Evolutionary conservation across 2,888 invertebrate genomes (phyloP), one percentile per base, ranked within the genome.

Genomic region (Pristionchus exspectatus): DNA sequence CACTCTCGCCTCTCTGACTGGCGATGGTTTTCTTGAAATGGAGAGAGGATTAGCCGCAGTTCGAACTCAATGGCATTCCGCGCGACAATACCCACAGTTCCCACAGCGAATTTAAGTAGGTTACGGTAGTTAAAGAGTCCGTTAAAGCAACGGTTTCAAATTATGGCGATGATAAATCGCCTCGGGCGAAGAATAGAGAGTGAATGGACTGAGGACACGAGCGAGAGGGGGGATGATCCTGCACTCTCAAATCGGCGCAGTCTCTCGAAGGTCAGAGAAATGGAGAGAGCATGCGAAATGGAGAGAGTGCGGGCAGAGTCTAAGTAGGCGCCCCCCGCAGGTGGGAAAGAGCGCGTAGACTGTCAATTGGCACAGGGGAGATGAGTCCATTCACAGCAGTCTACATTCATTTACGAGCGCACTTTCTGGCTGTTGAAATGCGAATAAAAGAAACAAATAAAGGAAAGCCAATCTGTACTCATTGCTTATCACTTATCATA

Each of bases 321-420:
- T 63, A 63, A 63, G 63, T 63, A 72, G 72, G 74, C 21, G 72
- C 72, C 81, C 81, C 81, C 81, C 81, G 81, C 81, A 81, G 81
- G 50, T 81, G 81, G 81, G 81, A 81, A 81, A 74, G 72, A 27
- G 66, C 2, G n/a, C 2, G n/a, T 12, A 44, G 77, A 54, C 81
- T 54, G 81, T n/a, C 81, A 81, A 81, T 74, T 74, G 74, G 69
- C 69, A 33, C 69, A 33, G 69, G 10, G 27, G 27, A 27, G 21
- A 24, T 10, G 69, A 30, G 27, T 72, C 69, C 30, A 72, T 77
- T 77, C 77, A 9, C 30, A 33, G 14, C 14, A 72, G 16, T 18
- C 63, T 44, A n/a, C n/a, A 44, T 44, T 44, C 44, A 9, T 44
- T 44, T 44, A 44, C 44, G 44, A 44, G 44, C 9, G 44, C 44